phyloP scores from a whole-genome alignment of 2,797 vertebrate species.

The Coracias cyanogaster region DNA sequence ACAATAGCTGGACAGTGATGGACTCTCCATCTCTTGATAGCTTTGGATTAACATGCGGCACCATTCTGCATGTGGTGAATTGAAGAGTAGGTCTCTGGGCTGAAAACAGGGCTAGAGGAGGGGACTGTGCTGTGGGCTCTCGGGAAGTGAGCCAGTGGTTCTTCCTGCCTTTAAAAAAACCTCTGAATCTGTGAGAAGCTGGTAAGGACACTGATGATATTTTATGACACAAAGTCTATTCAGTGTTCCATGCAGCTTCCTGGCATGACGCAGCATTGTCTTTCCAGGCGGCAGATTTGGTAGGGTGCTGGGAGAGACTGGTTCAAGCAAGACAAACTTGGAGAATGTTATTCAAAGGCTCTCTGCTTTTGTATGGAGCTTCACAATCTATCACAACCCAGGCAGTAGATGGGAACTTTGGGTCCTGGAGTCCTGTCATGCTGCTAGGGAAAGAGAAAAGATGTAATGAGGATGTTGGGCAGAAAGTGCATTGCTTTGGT shows the following conservation, averaged over 20 bases:
- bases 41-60: background rate
- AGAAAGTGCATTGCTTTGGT: background rate
- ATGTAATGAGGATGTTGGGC: background rate
- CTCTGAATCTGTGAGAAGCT: background rate
- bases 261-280: background rate
- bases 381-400: background rate
- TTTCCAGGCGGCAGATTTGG: background rate
- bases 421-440: background rate
- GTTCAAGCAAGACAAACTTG: background rate
- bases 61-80: background rate
- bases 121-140: background rate
- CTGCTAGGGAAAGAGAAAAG: background rate
- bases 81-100: background rate
- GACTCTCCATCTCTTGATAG: background rate
- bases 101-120: background rate
- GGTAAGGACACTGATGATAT: background rate
- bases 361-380: background rate
- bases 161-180: background rate
- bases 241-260: background rate
- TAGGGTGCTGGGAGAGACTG: background rate
- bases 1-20: fast-evolving
- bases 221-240: background rate
- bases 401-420: background rate
- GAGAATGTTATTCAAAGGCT: background rate
- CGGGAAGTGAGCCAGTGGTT: background rate